Percentiles rank a stretch among this genome's conserved stretches.
phyloP scores from a whole-genome alignment of 2,113 vertebrate species.

The Rhizomys pruinosus region DNA sequence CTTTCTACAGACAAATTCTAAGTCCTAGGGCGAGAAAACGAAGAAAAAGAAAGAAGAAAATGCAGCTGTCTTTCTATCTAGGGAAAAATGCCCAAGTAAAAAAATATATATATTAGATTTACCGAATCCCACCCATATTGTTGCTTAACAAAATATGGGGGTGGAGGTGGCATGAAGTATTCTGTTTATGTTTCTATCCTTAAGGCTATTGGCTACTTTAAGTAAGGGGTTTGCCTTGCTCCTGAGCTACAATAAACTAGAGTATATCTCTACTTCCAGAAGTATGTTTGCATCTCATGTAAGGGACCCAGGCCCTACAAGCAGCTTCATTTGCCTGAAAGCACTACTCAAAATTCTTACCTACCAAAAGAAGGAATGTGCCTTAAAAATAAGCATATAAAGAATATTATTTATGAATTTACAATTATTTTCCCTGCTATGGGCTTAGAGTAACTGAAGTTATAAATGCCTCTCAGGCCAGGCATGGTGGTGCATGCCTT shows the following conservation, averaged over 20 bases:
- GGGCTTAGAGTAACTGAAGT: constrained; percentile 40
- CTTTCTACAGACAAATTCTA: constrained; percentile 48
- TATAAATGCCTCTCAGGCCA: constrained; percentile 32
- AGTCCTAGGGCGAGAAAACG: constrained; percentile 47
- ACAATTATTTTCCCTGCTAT: constrained; percentile 49
- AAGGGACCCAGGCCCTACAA: constrained; percentile 11
- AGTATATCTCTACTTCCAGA: constrained; percentile 58
- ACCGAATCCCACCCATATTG: background rate
- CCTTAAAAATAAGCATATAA: constrained; percentile 57
- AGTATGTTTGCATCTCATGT: constrained; percentile 31
- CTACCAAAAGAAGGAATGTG: constrained; percentile 45
- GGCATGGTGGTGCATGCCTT: too few species aligned
- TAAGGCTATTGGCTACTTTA: constrained; percentile 46
- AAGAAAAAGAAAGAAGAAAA: constrained; percentile 2
- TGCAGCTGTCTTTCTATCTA: constrained; percentile 18
- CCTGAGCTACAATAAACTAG: constrained; percentile 49
- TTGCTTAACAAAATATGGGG: constrained; percentile 39
- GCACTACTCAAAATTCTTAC: constrained; percentile 52
- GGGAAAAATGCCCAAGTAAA: background rate
- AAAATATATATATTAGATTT: constrained; percentile 51
- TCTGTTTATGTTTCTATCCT: constrained; percentile 21
- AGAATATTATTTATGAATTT: constrained; percentile 51
- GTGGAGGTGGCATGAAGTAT: background rate
- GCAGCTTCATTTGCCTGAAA: constrained; percentile 30
- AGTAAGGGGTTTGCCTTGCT: background rate